Evolutionary conservation across 2,888 invertebrate species (phyloP).

Genomic region (Trichogramma dendrolimi): DNA sequence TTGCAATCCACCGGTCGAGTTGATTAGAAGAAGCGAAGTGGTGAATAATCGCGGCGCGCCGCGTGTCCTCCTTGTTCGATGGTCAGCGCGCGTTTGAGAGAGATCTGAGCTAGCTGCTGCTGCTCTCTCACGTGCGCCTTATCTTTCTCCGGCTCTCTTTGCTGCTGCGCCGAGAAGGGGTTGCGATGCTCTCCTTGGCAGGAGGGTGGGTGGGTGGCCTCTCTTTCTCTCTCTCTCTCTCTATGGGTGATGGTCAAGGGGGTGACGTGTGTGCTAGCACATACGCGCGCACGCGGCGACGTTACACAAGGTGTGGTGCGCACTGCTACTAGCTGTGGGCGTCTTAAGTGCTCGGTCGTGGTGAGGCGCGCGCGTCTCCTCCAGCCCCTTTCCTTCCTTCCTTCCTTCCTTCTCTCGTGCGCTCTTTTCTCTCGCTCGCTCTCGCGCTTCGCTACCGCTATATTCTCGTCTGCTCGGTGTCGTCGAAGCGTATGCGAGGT

Average conservation of each 20-base stretch:
- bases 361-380: too few species aligned
- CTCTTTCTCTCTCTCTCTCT: conserved; percentile 7
- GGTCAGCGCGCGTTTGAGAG: conserved; percentile 19
- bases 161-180: too few species aligned
- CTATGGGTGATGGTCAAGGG: conserved; percentile 20
- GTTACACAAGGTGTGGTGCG: conserved; percentile 48
- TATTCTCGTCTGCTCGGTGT: too few species aligned
- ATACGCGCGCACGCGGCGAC: conserved; percentile 32
- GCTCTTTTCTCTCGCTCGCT: not conserved
- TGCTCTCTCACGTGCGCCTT: too few species aligned
- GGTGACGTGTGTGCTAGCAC: conserved; percentile 6
- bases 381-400: too few species aligned
- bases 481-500: too few species aligned
- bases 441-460: not conserved
- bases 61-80: conserved; percentile 11
- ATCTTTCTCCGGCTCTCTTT: too few species aligned
- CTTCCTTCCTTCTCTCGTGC: not conserved
- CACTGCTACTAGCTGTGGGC: conserved; percentile 31
- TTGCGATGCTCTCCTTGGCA: too few species aligned
- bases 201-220: too few species aligned
- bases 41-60: not conserved
- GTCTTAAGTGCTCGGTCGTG: conserved; percentile 36
- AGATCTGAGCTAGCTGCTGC: not conserved
- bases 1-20: not conserved
- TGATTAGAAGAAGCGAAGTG: not conserved